Evolutionary conservation across 2,113 vertebrate genomes (phyloP).

Genomic region (Odontesthes bonariensis): DNA sequence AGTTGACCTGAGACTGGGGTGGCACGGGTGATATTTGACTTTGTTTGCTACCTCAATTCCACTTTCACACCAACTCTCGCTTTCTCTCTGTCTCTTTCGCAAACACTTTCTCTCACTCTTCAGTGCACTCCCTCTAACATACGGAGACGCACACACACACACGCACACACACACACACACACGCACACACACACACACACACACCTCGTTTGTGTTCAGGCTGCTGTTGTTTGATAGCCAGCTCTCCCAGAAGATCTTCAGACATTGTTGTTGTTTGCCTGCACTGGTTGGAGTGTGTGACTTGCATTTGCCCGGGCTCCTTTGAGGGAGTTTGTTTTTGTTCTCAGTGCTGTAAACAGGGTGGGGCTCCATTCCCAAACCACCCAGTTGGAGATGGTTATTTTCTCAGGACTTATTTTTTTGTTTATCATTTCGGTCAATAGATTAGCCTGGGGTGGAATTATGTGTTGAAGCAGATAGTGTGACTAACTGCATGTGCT

Average conservation of each 20-base stretch:
- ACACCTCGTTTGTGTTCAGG: constrained; percentile 64
- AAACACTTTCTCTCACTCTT: constrained; percentile 22
- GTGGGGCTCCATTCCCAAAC: constrained; percentile 71
- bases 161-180: no score
- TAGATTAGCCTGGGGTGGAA: constrained; percentile 64
- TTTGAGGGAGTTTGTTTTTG: constrained; percentile 81
- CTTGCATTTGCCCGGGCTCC: constrained; percentile 72
- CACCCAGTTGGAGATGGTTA: constrained; percentile 64
- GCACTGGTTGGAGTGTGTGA: constrained; percentile 66
- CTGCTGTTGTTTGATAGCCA: constrained; percentile 63
- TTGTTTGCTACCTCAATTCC: constrained; percentile 55
- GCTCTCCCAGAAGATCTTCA: constrained; percentile 71
- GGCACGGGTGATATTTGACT: constrained; percentile 54
- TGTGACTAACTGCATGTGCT: constrained; percentile 38
- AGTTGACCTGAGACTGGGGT: constrained; percentile 67
- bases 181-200: no score
- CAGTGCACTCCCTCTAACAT: constrained; percentile 9
- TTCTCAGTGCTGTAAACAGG: constrained; percentile 72
- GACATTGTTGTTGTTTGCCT: constrained; percentile 77
- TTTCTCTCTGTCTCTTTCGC: constrained; percentile 33
- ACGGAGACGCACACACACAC: constrained; percentile 39
- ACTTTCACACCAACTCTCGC: constrained; percentile 52
- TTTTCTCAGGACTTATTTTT: constrained; percentile 68
- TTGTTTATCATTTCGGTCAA: constrained; percentile 61
- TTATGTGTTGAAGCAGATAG: constrained; percentile 55